Base-by-base conservation (phyloP, 2,797 vertebrate species). In the Psittacula derbiana region DNA sequence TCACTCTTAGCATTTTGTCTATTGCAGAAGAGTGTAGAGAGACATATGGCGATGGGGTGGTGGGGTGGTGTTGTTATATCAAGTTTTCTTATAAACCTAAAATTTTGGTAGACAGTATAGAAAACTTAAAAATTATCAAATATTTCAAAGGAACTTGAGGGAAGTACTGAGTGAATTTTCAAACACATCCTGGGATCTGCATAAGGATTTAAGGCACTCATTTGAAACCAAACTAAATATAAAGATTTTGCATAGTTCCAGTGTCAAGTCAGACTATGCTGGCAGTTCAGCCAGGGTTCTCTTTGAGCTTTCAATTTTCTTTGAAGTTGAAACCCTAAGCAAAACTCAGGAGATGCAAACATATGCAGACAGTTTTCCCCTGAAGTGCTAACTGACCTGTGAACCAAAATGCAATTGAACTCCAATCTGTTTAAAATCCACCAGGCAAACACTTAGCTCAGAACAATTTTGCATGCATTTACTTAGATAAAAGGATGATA, bases 151-250 rank as follows among this genome's bases (percentile, higher is more conserved):
- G 52, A 93, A 88, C 38, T n/a, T 73, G 38, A 44, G 28, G 12
- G 83, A 82, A 64, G 52, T 57, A 69, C 30, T 62, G 47, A 95
- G 38, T 9, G 23, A 95, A 84, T 70, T 86, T 95, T 88, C 95
- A 92, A 76, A 43, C 44, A 65, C 14, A 64, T 88, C 80, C 85
- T 71, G 94, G 83, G 90, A 94, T 86, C 88, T 70, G 70, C 65
- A 23, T 38, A 53, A 84, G 60, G 67, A 85, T 80, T 95, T 92
- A 78, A 74, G 71, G 73, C 8, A 95, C 90, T 55, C 93, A 87
- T 92, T 96, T 92, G 95, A 95, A 92, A 93, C 78, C 69, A 88
- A 82, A 80, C 88, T 96, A 96, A 92, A 94, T 92, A 96, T 79
- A 95, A 88, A 88, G 53, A 47, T 80, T 93, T 95, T 81, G 30